These are phyloP conservation scores for Morpho achilles DNA, from an alignment of 2,888 invertebrate species.

Conservation along the genomic window DNA sequence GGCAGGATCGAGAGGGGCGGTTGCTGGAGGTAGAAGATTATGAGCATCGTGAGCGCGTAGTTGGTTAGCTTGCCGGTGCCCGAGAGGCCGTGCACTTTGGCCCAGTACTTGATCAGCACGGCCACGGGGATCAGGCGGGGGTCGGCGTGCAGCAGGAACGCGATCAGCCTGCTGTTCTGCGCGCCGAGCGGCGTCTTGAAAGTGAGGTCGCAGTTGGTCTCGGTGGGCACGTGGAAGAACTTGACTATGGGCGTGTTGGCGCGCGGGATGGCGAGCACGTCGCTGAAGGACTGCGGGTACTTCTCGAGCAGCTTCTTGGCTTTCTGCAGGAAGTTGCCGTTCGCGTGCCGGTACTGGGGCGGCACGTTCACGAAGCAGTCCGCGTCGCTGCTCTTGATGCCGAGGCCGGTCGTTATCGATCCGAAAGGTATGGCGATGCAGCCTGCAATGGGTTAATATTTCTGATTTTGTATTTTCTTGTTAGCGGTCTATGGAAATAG, in stretches of 20 bases:
- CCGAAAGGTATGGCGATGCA: constrained; percentile 81
- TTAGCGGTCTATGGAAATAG: too few species aligned
- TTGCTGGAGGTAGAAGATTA: constrained; percentile 86
- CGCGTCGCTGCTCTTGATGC: constrained; percentile 84
- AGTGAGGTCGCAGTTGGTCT: constrained; percentile 84
- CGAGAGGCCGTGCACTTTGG: constrained; percentile 79
- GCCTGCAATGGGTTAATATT: constrained; percentile 38
- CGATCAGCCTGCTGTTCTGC: constrained; percentile 83
- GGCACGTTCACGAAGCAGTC: constrained; percentile 82
- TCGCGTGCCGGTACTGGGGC: constrained; percentile 30
- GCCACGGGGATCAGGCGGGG: constrained; percentile 79
- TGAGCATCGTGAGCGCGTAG: constrained; percentile 83
- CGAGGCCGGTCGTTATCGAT: constrained; percentile 85
- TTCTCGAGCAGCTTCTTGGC: constrained; percentile 60
- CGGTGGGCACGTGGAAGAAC: constrained; percentile 81
- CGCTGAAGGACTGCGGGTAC: constrained; percentile 63
- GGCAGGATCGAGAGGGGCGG: constrained; percentile 73
- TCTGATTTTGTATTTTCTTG: too few species aligned
- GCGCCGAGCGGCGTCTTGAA: constrained; percentile 85
- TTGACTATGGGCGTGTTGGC: constrained; percentile 90
- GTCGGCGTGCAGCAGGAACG: constrained; percentile 79
- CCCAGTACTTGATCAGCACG: constrained; percentile 87
- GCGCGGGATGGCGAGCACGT: constrained; percentile 81
- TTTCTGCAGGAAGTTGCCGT: constrained; percentile 38
- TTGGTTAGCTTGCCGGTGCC: constrained; percentile 81